Base-by-base conservation (phyloP, 1,140 invertebrate species). In the Drosophila rhopaloa region DNA sequence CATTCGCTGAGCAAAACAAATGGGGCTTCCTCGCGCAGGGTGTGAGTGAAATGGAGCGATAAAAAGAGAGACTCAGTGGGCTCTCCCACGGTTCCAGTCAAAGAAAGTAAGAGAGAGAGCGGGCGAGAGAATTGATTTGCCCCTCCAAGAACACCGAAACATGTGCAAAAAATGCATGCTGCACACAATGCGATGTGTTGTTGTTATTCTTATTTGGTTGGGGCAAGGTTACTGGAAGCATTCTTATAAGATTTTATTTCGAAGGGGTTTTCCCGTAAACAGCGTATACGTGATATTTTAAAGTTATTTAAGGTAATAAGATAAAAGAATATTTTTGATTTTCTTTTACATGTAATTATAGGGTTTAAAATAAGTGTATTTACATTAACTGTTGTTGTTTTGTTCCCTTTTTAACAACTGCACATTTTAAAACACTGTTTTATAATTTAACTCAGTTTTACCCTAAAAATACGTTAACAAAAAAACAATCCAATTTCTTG, bases 1-100 rank as follows among this genome's bases (percentile, higher is more conserved):
- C 14, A 65, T 86, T 86, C 82, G 82, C 70, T 75, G 38, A 63
- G 65, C 60, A 53, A 76, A 79, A 71, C 81, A 83, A 79, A 83
- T 54, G 56, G 56, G 59, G 48, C 66, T 71, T 71, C 50, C 56
- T 40, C 16, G 16, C 13, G 32, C 24, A 43, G 9, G 13, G 41
- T 40, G 24, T 3, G 11, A 55, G 27, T 16, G 43, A 48, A 43
- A 57, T 24, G 24, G 43, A 19, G 2, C 7, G 27, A 14, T 13
- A 40, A 57, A 62, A 63, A 70, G 68, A 62, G 71, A 53, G 71
- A 72, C 40, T 68, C 16, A 8, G 29, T 40, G 24, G 58, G 44
- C 14, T 10, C 24, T 51, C n/a, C 9, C 8, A 14, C 29, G 32
- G 16, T 47, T 56, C 40, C 57, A 71, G 24, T 8, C 43, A 5